phyloP scores from a whole-genome alignment of 2,797 vertebrate species.

The Heterohyrax brucei region DNA sequence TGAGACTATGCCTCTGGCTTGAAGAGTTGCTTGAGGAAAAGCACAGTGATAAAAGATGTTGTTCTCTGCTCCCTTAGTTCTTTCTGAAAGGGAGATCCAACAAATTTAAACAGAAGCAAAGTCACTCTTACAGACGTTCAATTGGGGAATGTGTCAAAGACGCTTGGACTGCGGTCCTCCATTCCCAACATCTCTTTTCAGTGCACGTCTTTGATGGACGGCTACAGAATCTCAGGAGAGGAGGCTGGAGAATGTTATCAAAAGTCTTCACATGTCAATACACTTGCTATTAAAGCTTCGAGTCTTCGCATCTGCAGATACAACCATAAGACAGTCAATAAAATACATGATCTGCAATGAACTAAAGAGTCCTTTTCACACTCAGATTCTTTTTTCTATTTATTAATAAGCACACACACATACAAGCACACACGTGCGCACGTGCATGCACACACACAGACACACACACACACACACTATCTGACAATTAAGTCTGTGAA shows the following conservation, averaged over 20 bases:
- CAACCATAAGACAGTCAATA: not conserved
- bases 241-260: not conserved
- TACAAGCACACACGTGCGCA: too few relatives aligned
- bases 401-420: not conserved
- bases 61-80: not conserved
- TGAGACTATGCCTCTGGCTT: not conserved
- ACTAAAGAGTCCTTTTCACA: not conserved
- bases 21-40: conserved; percentile 70
- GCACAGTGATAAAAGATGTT: not conserved
- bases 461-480: too few relatives aligned
- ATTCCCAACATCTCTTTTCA: not conserved
- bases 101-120: conserved; percentile 35
- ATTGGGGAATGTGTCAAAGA: not conserved
- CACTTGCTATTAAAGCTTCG: not conserved
- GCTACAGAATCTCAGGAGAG: not conserved
- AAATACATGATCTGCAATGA: not conserved
- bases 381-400: not conserved
- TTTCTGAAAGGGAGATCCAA: conserved; percentile 37
- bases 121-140: not conserved
- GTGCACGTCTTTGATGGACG: not conserved
- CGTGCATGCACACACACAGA: too few relatives aligned
- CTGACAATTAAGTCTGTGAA: too few relatives aligned
- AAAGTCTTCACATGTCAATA: not conserved
- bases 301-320: not conserved
- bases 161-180: not conserved